Evolutionary conservation across 2,888 invertebrate genomes (phyloP).

Genomic region (Pseudanteris insignis): DNA sequence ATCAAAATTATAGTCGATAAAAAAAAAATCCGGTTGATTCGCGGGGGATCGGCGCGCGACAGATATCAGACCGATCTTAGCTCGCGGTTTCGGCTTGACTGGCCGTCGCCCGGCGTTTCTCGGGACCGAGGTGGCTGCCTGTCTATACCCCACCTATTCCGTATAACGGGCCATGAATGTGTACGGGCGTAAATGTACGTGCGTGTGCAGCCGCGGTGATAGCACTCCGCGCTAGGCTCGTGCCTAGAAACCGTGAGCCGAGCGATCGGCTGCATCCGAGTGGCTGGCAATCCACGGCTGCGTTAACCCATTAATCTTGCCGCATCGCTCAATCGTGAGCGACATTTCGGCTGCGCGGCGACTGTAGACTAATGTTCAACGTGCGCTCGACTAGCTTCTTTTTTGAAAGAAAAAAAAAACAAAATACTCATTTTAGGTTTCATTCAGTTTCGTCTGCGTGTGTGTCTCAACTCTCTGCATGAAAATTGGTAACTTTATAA

Average conservation of each 20-base stretch:
- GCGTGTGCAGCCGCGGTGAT: conserved; percentile 21
- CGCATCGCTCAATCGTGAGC: not conserved
- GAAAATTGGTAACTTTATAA: no score
- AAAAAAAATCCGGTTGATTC: not conserved
- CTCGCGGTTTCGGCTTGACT: conserved; percentile 63
- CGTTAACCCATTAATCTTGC: not conserved
- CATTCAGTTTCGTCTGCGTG: no score
- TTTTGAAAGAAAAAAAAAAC: no score
- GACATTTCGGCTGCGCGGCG: no score
- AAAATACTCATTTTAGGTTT: no score
- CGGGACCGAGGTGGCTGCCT: conserved; percentile 51
- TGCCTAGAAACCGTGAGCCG: conserved; percentile 36
- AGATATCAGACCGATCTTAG: conserved; percentile 36
- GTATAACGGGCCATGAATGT: conserved; percentile 43
- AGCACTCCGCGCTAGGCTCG: conserved; percentile 37
- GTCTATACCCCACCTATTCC: conserved; percentile 47
- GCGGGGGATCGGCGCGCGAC: conserved; percentile 1
- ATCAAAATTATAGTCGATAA: not conserved
- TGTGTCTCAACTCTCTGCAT: no score
- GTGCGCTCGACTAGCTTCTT: no score
- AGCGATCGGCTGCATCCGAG: conserved; percentile 8
- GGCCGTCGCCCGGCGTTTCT: conserved; percentile 52
- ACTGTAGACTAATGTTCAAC: no score
- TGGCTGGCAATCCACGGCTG: not conserved
- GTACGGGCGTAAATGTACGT: conserved; percentile 28